Percentiles rank a stretch among this genome's conserved stretches.
phyloP scores from a whole-genome alignment of 2,113 vertebrate species.

The Accipiter virgatus region DNA sequence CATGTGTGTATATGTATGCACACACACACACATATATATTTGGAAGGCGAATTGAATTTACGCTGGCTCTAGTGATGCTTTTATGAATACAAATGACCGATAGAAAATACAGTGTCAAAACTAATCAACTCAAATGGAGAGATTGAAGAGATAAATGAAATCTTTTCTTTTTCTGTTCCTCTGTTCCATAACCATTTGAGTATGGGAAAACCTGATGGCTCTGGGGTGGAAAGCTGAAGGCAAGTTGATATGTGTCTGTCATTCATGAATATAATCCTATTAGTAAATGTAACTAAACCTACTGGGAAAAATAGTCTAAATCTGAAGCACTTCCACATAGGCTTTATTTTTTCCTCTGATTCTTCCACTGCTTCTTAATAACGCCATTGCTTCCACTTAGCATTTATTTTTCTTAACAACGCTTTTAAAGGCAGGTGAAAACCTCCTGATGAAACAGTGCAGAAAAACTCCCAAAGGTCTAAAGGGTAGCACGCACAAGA shows the following conservation, averaged over 20 bases:
- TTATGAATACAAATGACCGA: neutral
- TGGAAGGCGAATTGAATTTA: neutral
- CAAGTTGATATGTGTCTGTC: neutral
- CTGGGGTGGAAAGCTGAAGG: neutral
- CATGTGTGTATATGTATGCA: neutral
- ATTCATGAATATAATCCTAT: constrained; percentile 1
- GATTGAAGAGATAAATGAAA: neutral
- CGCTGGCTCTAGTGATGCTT: neutral
- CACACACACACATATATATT: neutral
- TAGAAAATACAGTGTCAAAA: constrained; percentile 25
- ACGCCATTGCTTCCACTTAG: neutral
- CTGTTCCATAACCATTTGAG: neutral
- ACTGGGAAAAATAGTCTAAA: neutral
- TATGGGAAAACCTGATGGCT: neutral
- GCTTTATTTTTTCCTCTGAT: neutral
- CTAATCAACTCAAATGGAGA: neutral
- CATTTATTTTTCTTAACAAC: neutral
- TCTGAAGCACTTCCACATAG: neutral
- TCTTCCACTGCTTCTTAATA: neutral
- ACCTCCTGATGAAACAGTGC: neutral
- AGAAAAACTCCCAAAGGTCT: neutral
- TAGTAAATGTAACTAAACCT: constrained; percentile 19
- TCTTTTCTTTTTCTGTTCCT: neutral
- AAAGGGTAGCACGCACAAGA: neutral
- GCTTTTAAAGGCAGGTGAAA: neutral